These are phyloP conservation scores for Nasonia longicornis DNA, from an alignment of 1,140 invertebrate genomes.

Conservation along the genomic window DNA sequence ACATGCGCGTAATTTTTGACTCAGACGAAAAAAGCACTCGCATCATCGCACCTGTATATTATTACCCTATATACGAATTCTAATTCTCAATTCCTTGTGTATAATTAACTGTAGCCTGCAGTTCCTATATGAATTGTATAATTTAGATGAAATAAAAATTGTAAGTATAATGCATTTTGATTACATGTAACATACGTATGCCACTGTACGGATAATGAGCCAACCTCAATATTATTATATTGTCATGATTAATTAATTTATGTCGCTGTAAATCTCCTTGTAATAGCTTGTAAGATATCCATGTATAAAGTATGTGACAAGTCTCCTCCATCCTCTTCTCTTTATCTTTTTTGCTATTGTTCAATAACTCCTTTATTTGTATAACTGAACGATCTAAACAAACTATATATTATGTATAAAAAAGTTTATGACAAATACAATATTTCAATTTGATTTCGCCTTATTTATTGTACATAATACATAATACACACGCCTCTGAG, in stretches of 20 bases:
- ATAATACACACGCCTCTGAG: not conserved
- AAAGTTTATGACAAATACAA: conserved; percentile 34
- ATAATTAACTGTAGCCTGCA: conserved; percentile 4
- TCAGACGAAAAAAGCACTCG: too few species aligned
- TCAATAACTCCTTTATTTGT: conserved; percentile 33
- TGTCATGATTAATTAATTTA: not conserved
- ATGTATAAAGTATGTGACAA: conserved; percentile 33
- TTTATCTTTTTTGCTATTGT: conserved; percentile 27
- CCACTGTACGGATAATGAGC: not conserved
- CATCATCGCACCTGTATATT: not conserved
- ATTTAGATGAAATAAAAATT: not conserved
- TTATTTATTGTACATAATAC: conserved; percentile 8
- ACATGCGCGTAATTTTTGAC: not conserved
- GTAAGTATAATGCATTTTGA: not conserved
- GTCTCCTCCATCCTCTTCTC: conserved; percentile 9
- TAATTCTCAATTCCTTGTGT: not conserved
- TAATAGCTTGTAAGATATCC: conserved; percentile 20
- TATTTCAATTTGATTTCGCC: conserved; percentile 24
- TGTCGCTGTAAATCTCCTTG: conserved; percentile 20
- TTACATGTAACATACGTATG: conserved; percentile 9
- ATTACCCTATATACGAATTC: not conserved
- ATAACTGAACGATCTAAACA: conserved; percentile 12
- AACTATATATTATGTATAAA: conserved; percentile 25
- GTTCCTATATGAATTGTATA: not conserved
- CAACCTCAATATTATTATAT: not conserved